These are phyloP conservation scores for Luscinia megarhynchos DNA, from an alignment of 2,797 vertebrate species.

Conservation along the genomic window DNA sequence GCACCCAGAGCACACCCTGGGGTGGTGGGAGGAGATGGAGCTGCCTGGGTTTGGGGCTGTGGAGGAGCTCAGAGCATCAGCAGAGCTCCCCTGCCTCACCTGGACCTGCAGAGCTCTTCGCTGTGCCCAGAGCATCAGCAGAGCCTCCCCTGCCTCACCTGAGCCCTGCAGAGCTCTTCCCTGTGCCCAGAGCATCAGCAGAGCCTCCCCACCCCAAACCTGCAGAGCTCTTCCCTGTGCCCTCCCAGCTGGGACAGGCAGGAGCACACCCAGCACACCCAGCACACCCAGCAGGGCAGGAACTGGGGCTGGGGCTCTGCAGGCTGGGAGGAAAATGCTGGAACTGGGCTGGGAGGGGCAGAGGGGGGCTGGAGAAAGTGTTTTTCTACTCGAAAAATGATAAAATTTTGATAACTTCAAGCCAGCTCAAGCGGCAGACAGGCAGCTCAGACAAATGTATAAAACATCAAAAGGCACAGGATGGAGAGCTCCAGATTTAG, in stretches of 20 bases:
- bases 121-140: no score
- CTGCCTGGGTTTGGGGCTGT: background rate
- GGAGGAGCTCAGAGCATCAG: background rate
- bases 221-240: no score
- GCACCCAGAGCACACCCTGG: fast-evolving
- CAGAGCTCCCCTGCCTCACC: no score
- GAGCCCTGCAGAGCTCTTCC: no score
- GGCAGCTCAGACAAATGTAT: constrained; percentile 68
- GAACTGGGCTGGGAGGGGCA: background rate
- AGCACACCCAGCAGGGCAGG: no score
- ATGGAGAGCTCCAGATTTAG: constrained; percentile 50
- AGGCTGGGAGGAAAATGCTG: background rate
- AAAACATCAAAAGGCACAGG: constrained; percentile 76
- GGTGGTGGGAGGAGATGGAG: fast-evolving
- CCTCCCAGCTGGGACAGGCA: no score
- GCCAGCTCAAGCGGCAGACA: constrained; percentile 13
- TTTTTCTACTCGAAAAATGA: background rate
- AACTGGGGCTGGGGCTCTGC: background rate
- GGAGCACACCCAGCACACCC: no score
- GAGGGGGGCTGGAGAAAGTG: background rate
- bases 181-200: no score
- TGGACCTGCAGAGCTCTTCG: no score
- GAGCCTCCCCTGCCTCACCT: no score
- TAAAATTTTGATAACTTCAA: constrained; percentile 65
- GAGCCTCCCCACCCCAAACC: no score